A percentile compares a stretch with the other conserved stretches of the same genome.
These are phyloP conservation scores for Sisor rabdophorus DNA, from an alignment of 2,113 vertebrate genomes.

Conservation along the genomic window DNA sequence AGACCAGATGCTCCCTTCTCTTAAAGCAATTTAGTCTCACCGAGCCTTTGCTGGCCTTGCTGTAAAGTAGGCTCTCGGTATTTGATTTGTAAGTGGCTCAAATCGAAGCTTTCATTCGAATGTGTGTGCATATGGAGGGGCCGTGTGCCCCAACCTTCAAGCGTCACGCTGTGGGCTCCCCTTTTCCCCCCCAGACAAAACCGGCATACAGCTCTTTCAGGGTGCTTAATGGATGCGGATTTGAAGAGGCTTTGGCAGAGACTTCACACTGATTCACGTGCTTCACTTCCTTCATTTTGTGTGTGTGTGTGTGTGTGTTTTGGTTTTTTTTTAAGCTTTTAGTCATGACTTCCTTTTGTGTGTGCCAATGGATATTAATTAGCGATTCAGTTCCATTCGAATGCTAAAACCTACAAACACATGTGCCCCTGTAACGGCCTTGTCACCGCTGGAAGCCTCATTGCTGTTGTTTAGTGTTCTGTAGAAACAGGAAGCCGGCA, in stretches of 20 bases:
- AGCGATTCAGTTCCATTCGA: constrained; percentile 19
- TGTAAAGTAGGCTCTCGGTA: constrained; percentile 45
- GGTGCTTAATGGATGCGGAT: constrained; percentile 45
- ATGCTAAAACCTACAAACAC: constrained; percentile 18
- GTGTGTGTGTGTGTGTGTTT: neutral
- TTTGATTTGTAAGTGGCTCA: constrained; percentile 55
- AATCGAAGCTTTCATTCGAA: constrained; percentile 53
- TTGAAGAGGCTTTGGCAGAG: constrained; percentile 44
- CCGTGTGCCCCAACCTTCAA: constrained; percentile 40
- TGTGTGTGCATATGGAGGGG: constrained; percentile 47
- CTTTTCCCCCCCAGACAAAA: constrained; percentile 47
- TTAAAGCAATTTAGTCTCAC: constrained; percentile 56
- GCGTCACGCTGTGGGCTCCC: constrained; percentile 35
- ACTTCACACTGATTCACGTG: constrained; percentile 36
- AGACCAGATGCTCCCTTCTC: constrained; percentile 56
- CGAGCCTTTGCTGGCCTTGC: constrained; percentile 49
- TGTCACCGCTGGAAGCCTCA: neutral
- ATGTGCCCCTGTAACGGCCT: neutral
- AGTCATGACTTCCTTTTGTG: constrained; percentile 20
- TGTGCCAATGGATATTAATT: constrained; percentile 26
- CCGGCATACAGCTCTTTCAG: constrained; percentile 46
- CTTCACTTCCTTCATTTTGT: constrained; percentile 22
- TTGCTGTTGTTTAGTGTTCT: neutral
- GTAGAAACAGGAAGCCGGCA: constrained; percentile 7
- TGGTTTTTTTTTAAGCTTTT: constrained; percentile 15